Evolutionary conservation across 2,797 vertebrate genomes (phyloP), one percentile per base, ranked within the genome.

Genomic region (Hypotaenidia philippensis): DNA sequence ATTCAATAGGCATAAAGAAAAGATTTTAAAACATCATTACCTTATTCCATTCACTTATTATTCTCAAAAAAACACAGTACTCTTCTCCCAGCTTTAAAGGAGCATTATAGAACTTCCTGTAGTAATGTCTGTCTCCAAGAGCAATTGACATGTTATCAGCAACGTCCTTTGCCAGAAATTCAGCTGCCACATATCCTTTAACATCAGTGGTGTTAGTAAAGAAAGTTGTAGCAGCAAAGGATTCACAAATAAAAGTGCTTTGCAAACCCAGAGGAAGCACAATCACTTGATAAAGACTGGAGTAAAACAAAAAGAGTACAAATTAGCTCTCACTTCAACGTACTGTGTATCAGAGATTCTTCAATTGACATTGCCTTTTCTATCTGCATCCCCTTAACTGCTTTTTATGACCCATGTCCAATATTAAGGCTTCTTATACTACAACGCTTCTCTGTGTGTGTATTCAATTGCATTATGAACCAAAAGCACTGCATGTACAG

Each of bases 241-340:
- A 98, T 61, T 98, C 98, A 93, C 99, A 99, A 89, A 98, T 95
- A 94, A 99, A 99, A 50, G 97, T 97, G 94, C 97, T 96, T 36
- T 98, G 96, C 26, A 97, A 97, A 55, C 97, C 97, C 41, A 98
- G 76, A 27, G 99, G 99, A 94, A 99, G 94, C 86, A 99, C 99
- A 83, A 99, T 98, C 87, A 99, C 98, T 96, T 99, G 99, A 97
- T 99, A 99, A 47, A 98, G 95, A 97, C 99, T 99, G 96, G 36
- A 97, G 97, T 41, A 50, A 91, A 86, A 94, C 68, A 95, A 92
- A 89, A 94, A 95, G 94, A 72, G 32, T 11, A 76, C 80, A 13
- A 2, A 18, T 93, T 77, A 96, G 40, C 50, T 13, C 13, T 52
- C 38, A 63, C 21, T 84, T 76, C 69, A 80, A 36, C 26, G 10